A percentile compares a stretch with the other conserved stretches of the same genome.
These are phyloP conservation scores for Cephus runcator DNA, from an alignment of 2,888 invertebrate species.

Conservation along the genomic window DNA sequence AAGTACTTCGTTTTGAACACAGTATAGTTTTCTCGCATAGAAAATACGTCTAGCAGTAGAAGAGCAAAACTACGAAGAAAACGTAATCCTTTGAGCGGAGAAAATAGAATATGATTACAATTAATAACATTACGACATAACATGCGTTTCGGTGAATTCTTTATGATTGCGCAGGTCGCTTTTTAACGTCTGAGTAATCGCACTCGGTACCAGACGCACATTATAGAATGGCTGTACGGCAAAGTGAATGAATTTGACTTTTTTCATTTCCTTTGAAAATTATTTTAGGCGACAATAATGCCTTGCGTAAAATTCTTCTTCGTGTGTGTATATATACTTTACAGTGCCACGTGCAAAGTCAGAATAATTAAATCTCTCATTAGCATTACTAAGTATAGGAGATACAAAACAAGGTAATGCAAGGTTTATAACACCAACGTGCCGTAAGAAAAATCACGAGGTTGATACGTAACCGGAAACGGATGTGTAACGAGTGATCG, in stretches of 20 bases:
- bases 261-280: neutral
- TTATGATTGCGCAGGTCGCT: neutral
- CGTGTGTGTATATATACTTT: neutral
- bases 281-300: neutral
- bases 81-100: conserved; percentile 16
- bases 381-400: neutral
- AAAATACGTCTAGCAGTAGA: conserved; percentile 33
- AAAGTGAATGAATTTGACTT: neutral
- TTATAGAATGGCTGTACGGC: neutral
- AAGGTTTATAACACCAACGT: no score
- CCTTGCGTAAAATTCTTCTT: neutral
- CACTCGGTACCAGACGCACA: neutral
- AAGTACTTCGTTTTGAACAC: conserved; percentile 43
- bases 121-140: neutral
- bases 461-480: neutral
- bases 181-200: neutral
- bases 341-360: neutral
- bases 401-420: neutral
- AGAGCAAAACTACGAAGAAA: neutral
- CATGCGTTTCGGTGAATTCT: neutral
- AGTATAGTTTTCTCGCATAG: conserved; percentile 40
- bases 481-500: neutral
- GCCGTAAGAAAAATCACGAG: neutral
- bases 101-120: conserved; percentile 8
- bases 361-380: neutral